Evolutionary conservation across 2,797 vertebrate species (phyloP).

Genomic region (Melanotaenia parkinsoni): DNA sequence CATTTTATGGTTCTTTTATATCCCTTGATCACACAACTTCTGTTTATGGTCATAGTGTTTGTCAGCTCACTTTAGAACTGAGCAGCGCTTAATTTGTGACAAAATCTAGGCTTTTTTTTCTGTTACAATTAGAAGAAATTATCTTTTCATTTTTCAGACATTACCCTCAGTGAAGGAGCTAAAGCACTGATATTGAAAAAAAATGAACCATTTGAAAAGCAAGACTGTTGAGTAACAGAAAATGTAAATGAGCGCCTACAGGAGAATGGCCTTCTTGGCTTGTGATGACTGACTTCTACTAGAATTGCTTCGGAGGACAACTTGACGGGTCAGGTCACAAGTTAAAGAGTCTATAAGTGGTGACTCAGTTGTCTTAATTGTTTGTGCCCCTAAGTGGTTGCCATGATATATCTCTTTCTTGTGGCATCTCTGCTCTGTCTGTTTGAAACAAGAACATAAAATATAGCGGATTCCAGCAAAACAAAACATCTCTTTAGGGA

Average conservation of each 20-base stretch:
- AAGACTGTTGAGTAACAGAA: background rate
- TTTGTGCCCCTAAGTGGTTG: constrained; percentile 19
- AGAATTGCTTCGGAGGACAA: background rate
- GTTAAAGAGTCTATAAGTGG: constrained; percentile 29
- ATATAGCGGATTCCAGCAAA: constrained; percentile 19
- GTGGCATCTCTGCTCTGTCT: constrained; percentile 13
- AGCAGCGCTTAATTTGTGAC: background rate
- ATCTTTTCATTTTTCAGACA: background rate
- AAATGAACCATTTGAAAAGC: background rate
- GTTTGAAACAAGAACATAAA: constrained; percentile 11
- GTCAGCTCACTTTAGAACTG: background rate
- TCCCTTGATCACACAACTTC: background rate
- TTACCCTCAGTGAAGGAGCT: background rate
- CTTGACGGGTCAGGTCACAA: constrained; percentile 33
- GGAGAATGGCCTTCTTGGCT: constrained; percentile 17
- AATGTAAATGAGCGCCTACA: constrained; percentile 18
- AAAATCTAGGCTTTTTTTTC: background rate
- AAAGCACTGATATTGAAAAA: background rate
- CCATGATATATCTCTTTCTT: constrained; percentile 22
- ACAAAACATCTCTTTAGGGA: constrained; percentile 34
- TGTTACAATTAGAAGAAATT: background rate
- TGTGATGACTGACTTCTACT: background rate
- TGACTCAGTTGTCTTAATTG: constrained; percentile 40
- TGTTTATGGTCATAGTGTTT: background rate
- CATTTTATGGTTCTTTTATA: background rate